Percentiles rank a stretch among this genome's conserved stretches.
phyloP scores from a whole-genome alignment of 2,888 invertebrate genomes.

The Spilarctia lutea region DNA sequence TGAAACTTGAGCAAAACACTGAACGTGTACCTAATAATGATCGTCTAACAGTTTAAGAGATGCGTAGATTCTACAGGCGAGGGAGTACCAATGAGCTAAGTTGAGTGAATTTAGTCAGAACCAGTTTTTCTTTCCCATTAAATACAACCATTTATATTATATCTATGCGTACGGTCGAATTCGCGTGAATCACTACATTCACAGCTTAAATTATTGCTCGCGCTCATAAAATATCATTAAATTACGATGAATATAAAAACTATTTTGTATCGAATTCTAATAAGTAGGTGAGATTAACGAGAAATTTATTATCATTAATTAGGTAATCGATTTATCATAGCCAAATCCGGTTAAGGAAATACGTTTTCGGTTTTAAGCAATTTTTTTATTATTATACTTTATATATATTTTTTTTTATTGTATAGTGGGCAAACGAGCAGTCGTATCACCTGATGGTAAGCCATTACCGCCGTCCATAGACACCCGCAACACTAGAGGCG shows the following conservation, averaged over 20 bases:
- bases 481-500: no score
- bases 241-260: constrained; percentile 7
- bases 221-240: constrained; percentile 20
- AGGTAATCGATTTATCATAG: background rate
- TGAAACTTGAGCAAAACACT: background rate
- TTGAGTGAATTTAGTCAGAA: constrained; percentile 1
- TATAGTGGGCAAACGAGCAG: no score
- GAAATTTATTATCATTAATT: background rate
- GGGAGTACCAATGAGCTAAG: constrained; percentile 1
- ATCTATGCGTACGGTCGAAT: background rate
- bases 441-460: no score
- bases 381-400: background rate
- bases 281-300: background rate
- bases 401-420: background rate
- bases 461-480: no score
- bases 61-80: background rate
- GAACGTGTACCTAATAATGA: background rate
- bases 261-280: background rate
- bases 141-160: constrained; percentile 4
- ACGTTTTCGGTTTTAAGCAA: background rate
- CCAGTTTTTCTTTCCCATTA: constrained; percentile 6
- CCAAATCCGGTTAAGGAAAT: background rate
- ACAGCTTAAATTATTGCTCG: constrained; percentile 29
- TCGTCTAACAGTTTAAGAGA: background rate
- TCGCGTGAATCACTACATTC: constrained; percentile 15